Evolutionary conservation across 2,797 vertebrate genomes (phyloP), one percentile per base, ranked within the genome.

Genomic region (Furcifer pardalis): DNA sequence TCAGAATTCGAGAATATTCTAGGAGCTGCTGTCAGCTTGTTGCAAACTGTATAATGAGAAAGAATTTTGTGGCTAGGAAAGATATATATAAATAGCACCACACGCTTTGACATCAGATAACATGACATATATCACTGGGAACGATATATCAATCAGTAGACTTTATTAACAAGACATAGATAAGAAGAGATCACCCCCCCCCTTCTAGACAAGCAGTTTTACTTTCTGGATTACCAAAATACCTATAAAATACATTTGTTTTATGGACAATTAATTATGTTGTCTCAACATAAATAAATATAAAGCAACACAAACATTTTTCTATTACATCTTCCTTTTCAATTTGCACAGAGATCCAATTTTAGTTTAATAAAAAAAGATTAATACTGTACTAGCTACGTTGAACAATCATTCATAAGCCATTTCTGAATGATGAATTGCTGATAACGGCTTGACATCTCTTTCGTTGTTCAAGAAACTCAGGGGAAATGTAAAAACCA

Each of bases 221-320:
- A 71, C 88, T 80, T 56, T 74, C 87, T 56, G 89, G 77, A 74
- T 77, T 37, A 78, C 86, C 81, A 88, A 86, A 1, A 23, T 84
- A 35, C 75, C 90, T 63, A 40, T 79, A 89, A 84, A 73, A 73
- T 59, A 32, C 17, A 86, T 91, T 79, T 2, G 10, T 83, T 90
- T 88, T 82, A 87, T 83, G 82, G 65, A 52, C 59, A 80, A 17
- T 21, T 32, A 79, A 83, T 88, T 91, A 86, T 86, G 63, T 89
- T 90, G 87, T 62, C 82, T 66, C 49, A 30, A 32, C 84, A 56
- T n/a, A 94, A 90, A 90, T 85, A 84, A 86, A 85, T 80, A 85
- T 37, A 56, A 69, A 30, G 32, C 77, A 88, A 77, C 0, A 52
- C 30, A 7, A 25, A 25, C 35, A 79, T 90, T 90, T 5, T 19